Evolutionary conservation across 2,113 vertebrate species (phyloP), one percentile per base, ranked within the genome.

Genomic region (Salvator merianae): DNA sequence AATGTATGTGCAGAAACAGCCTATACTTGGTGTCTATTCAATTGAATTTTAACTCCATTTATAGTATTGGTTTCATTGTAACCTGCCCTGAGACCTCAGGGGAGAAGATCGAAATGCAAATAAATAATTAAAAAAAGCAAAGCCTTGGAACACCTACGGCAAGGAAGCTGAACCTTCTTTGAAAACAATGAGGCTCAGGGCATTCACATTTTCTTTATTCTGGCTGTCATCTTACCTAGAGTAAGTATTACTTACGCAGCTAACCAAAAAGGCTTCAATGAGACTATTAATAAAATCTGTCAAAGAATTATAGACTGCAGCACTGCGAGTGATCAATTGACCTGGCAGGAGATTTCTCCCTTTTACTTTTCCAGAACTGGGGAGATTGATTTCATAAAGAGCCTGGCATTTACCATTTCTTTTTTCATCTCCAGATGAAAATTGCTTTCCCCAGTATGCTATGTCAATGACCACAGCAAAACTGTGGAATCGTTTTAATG

Each of bases 381-480:
- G 32, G 18, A 71, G 43, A 71, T 55, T 55, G 66, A 81, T 81
- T 71, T 81, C 26, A 71, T 53, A 81, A 47, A 81, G 66, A 81
- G 40, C 18, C 43, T 81, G 47, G 40, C 32, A 70, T 14, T 81
- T 34, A 26, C n/a, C 68, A 80, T 69, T 59, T 59, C 20, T 36
- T 8, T 70, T 70, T 71, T 53, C n/a, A 20, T 30, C 47, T 55
- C 30, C 30, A 32, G 6, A 53, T 76, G 50, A 53, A 53, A 70
- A 70, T 70, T 70, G n/a, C n/a, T 59, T 26, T 14, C 79, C 43
- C 43, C 66, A 70, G 24, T 12, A 68, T 69, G 20, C 43, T 80
- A 32, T 18, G 62, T 55, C 47, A 80, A 69, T 79, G 18, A 32
- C 12, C 28, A 13, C 65, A 69, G 10, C 9, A 20, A 32, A 20